Evolutionary conservation across 2,888 invertebrate genomes (phyloP), one percentile per base, ranked within the genome.

Genomic region (Drosophila neotestacea): DNA sequence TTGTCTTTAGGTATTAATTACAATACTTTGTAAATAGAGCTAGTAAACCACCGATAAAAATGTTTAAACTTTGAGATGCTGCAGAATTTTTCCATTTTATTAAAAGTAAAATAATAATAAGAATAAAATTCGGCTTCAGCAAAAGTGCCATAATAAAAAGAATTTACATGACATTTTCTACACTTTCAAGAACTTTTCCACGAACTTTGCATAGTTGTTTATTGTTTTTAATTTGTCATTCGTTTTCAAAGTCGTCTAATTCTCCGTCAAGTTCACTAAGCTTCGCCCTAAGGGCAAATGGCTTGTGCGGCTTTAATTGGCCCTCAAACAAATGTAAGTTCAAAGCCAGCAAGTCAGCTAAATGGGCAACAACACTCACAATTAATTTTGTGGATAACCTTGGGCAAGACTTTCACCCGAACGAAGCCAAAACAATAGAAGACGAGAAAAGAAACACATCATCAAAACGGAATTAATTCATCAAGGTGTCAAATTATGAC

Each of bases 381-480:
- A 41, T 66, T 16, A 73, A 59, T 65, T 69, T 55, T 52, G 63
- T 30, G 38, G 46, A 79, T 81, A 80, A 85, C 80, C 82, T 81
- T 80, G 76, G 68, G 63, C 64, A 60, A 77, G 70, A 79, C 86
- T 85, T 81, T 81, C 81, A 79, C 81, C 70, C 59, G 39, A 54
- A 52, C 27, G 54, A 56, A 55, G 48, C 60, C 52, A 62, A 54
- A 42, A 28, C 54, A 54, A 54, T 36, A 52, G 27, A 61, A 44
- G n/a, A 30, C 32, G 16, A 47, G 9, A 44, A 34, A 30, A 32
- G 9, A 34, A 46, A 48, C 58, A 58, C 34, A 73, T 70, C 73
- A 65, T 73, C 41, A 62, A 76, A 76, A 60, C 32, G 59, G 70
- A 79, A 77, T 79, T 61, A 75, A 79, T 74, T 70, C 79, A 67